Evolutionary conservation across 53 echinoderm and acorn worm species (phyloP).

Genomic region (Echinometra lucunter): DNA sequence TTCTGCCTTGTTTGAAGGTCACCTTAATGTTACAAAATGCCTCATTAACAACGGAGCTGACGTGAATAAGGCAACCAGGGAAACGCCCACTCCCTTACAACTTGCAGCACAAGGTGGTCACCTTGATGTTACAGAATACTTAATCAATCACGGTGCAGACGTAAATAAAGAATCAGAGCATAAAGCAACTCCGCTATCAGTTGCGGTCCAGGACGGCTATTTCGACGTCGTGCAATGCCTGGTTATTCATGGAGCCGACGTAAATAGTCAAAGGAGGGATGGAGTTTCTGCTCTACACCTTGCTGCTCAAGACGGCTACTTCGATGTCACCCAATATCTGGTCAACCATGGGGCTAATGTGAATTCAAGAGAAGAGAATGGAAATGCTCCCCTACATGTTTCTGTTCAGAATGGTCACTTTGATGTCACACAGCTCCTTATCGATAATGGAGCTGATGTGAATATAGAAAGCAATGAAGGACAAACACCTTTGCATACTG

Average conservation of each 20-base stretch:
- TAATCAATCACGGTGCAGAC: not conserved
- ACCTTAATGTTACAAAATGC: not conserved
- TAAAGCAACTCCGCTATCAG: not conserved
- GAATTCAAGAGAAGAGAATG: not conserved
- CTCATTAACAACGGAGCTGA: not conserved
- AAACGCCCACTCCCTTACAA: not conserved
- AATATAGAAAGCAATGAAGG: not conserved
- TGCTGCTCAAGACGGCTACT: not conserved
- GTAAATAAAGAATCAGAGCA: not conserved
- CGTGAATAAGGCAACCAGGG: not conserved
- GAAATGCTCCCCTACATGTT: not conserved
- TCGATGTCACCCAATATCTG: not conserved
- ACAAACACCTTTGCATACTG: not conserved
- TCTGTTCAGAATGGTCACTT: not conserved
- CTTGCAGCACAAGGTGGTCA: not conserved
- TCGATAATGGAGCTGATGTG: not conserved
- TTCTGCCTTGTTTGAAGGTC: not conserved
- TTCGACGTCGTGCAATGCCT: not conserved
- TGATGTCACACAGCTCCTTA: not conserved
- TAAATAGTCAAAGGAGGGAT: not conserved
- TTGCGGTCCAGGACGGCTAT: not conserved
- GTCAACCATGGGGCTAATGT: not conserved
- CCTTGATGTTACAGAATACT: not conserved
- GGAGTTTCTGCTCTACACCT: not conserved
- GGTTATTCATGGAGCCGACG: not conserved